Base-by-base conservation (phyloP, 2,797 vertebrate species). In the Sebastes matsubarae region DNA sequence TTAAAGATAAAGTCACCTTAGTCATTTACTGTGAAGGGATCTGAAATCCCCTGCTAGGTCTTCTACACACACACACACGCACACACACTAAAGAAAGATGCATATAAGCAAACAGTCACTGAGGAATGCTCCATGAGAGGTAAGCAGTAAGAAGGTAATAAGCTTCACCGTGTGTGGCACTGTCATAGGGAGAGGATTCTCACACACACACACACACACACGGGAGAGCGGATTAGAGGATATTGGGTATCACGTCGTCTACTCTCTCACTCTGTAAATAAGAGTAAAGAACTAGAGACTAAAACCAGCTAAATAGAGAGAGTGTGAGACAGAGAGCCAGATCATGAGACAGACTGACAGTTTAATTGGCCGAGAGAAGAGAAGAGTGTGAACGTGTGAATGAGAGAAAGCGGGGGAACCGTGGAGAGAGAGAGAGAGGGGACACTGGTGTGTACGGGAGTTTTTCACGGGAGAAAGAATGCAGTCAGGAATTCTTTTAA, bases 401-500 rank as follows among this genome's bases (percentile, higher is more conserved):
- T 32, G 58, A 67, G 55, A 58, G 63, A 25, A 63, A 22, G 22
- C 1, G 4, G 30, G 10, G 61, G 58, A 29, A 9, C 46, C 30
- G 25, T 8, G 10, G 29, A 27, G 20, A 71, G 72, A 69, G 34
- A 14, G 36, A 66, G 22, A 16, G 10, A 52, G 50, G n/a, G 20
- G 10, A 13, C 36, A 64, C 30, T 29, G 34, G 36, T 55, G 61
- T 59, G 59, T 80, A 79, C 78, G 68, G 73, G 80, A 87, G 84
- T 63, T 83, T 89, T 85, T 85, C 77, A 89, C 70, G 68, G 58
- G 52, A 88, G 87, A 89, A 89, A 82, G 89, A 90, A 93, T 91
- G 88, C 77, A 87, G 87, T 66, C 74, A 90, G 89, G 85, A 93
- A 91, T 93, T 90, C 77, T 87, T 90, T 88, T 91, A 88, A 90